These are phyloP conservation scores for Coenonympha glycerion DNA, from an alignment of 2,888 invertebrate genomes.

Conservation along the genomic window DNA sequence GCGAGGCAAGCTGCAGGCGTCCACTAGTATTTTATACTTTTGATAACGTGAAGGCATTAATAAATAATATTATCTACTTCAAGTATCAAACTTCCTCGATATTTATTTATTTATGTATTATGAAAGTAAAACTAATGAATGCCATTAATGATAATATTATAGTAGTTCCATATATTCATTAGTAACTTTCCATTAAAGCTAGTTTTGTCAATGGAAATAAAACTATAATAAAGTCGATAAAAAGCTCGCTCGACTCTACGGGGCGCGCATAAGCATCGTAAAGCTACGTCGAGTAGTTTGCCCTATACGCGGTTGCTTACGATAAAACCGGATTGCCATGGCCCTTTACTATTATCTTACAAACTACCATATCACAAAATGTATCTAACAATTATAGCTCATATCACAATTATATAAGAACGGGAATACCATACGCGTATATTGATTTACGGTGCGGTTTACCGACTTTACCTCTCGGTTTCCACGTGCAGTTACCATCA, in stretches of 20 bases:
- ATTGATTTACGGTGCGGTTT: constrained; percentile 31
- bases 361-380: neutral
- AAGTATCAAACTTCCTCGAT: constrained; percentile 11
- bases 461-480: neutral
- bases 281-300: constrained; percentile 41
- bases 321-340: constrained; percentile 56
- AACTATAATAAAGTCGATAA: constrained; percentile 27
- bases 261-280: no score
- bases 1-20: no score
- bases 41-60: no score
- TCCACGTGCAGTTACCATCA: constrained; percentile 54
- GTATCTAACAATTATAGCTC: constrained; percentile 1
- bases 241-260: constrained; percentile 23
- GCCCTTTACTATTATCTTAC: constrained; percentile 39
- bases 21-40: no score
- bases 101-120: constrained; percentile 14
- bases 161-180: constrained; percentile 20
- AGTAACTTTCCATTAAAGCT: constrained; percentile 23
- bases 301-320: constrained; percentile 60
- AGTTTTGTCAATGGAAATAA: constrained; percentile 25
- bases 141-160: constrained; percentile 9
- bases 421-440: constrained; percentile 5
- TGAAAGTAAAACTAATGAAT: constrained; percentile 8
- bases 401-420: constrained; percentile 4
- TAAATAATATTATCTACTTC: no score